A percentile compares a stretch with the other conserved stretches of the same genome.
Evolutionary conservation across 2,888 invertebrate species (phyloP).

Genomic region (Patella ulyssiponensis): DNA sequence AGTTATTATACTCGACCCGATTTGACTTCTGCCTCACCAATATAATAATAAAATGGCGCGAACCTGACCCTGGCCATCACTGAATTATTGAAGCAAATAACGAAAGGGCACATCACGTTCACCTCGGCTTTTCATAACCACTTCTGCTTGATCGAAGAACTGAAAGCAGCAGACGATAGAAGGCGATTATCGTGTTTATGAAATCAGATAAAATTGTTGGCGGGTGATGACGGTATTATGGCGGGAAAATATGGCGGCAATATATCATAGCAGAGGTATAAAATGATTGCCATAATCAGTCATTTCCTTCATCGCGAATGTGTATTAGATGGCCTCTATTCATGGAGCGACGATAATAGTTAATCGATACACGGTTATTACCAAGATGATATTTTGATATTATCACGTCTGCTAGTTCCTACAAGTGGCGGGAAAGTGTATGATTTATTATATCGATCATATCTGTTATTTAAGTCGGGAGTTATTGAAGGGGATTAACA

Average conservation of each 20-base stretch:
- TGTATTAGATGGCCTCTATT: too few relatives aligned
- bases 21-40: slow-evolving; percentile 11
- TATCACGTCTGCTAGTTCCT: too few relatives aligned
- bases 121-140: background rate
- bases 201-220: slow-evolving; percentile 6
- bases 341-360: too few relatives aligned
- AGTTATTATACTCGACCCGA: background rate
- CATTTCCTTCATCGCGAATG: too few relatives aligned
- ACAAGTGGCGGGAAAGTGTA: too few relatives aligned
- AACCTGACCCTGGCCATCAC: background rate
- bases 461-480: too few relatives aligned
- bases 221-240: background rate
- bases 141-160: background rate
- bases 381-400: too few relatives aligned
- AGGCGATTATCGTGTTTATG: slow-evolving; percentile 9
- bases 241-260: slow-evolving; percentile 7
- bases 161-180: slow-evolving; percentile 9
- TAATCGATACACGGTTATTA: too few relatives aligned
- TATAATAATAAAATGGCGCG: slow-evolving; percentile 11
- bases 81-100: slow-evolving; percentile 12
- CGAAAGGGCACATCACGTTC: background rate
- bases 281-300: too few relatives aligned
- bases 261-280: background rate
- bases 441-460: too few relatives aligned
- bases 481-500: too few relatives aligned